phyloP scores from a whole-genome alignment of 2,797 vertebrate genomes.

The Melanotaenia nigrans region DNA sequence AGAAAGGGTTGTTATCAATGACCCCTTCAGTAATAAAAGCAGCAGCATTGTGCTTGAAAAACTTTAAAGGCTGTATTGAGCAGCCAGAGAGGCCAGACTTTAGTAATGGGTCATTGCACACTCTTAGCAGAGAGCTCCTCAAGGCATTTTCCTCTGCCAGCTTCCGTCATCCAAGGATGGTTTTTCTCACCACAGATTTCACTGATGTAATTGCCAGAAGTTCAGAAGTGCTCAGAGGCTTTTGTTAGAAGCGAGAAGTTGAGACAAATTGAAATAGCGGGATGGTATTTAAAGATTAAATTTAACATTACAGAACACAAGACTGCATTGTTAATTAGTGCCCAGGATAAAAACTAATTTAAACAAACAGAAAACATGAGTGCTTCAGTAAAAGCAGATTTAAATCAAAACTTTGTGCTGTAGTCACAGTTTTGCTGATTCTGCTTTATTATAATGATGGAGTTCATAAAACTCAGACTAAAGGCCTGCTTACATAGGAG shows the following conservation, averaged over 20 bases:
- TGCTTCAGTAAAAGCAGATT: neutral
- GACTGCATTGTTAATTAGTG: neutral
- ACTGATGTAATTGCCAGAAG: constrained; percentile 60
- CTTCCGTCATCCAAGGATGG: constrained; percentile 39
- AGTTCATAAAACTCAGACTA: neutral
- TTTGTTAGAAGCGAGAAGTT: constrained; percentile 32
- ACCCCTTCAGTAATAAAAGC: constrained; percentile 69
- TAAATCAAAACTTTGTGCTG: no score
- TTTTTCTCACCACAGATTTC: constrained; percentile 48
- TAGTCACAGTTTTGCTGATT: no score
- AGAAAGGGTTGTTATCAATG: constrained; percentile 65
- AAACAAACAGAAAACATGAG: neutral
- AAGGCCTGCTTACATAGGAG: neutral
- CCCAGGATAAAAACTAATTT: neutral
- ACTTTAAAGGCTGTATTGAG: constrained; percentile 51
- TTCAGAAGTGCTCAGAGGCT: constrained; percentile 43
- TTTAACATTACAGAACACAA: neutral
- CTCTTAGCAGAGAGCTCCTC: constrained; percentile 66
- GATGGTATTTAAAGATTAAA: constrained; percentile 13
- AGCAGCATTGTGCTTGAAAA: constrained; percentile 45
- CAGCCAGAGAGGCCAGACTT: constrained; percentile 62
- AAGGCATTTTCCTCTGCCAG: constrained; percentile 45
- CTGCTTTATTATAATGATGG: neutral
- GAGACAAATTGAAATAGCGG: constrained; percentile 15
- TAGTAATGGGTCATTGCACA: constrained; percentile 73